phyloP scores from a whole-genome alignment of 1,140 invertebrate species.

The Bombus fervidus region DNA sequence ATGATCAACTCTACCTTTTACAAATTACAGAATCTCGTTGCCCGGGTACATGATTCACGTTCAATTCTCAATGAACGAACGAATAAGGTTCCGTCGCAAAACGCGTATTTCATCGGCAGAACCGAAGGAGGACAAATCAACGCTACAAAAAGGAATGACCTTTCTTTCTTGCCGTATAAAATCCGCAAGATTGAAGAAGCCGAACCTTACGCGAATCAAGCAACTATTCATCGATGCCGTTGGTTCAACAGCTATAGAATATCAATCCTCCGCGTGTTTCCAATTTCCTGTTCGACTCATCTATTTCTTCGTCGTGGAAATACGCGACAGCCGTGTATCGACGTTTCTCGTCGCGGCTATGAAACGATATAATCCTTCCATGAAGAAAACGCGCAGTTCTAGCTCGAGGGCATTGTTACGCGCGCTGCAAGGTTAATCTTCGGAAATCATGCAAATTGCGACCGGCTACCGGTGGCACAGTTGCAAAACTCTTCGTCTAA shows the following conservation, averaged over 20 bases:
- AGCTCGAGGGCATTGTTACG: neutral
- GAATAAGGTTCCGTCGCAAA: too few relatives aligned
- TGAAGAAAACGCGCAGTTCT: neutral
- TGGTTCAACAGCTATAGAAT: neutral
- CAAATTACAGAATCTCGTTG: too few relatives aligned
- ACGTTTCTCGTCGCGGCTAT: neutral
- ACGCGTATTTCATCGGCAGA: too few relatives aligned
- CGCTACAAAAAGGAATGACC: neutral
- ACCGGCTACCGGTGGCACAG: neutral
- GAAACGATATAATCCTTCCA: neutral
- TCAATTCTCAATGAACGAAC: too few relatives aligned
- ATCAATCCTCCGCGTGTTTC: neutral
- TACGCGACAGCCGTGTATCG: neutral
- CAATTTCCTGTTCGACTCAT: neutral
- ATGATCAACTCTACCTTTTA: too few relatives aligned
- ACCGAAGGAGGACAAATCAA: neutral
- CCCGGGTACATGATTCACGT: too few relatives aligned
- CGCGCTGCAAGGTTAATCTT: slow-evolving; percentile 20
- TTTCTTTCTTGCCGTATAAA: neutral
- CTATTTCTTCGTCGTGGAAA: neutral
- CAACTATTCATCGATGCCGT: neutral
- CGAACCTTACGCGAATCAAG: neutral
- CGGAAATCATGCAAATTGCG: slow-evolving; percentile 24
- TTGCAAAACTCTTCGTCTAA: slow-evolving; percentile 13
- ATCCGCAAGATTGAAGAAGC: neutral